Evolutionary conservation across 2,797 vertebrate genomes (phyloP).

Genomic region (Mormyrops boulengeri): DNA sequence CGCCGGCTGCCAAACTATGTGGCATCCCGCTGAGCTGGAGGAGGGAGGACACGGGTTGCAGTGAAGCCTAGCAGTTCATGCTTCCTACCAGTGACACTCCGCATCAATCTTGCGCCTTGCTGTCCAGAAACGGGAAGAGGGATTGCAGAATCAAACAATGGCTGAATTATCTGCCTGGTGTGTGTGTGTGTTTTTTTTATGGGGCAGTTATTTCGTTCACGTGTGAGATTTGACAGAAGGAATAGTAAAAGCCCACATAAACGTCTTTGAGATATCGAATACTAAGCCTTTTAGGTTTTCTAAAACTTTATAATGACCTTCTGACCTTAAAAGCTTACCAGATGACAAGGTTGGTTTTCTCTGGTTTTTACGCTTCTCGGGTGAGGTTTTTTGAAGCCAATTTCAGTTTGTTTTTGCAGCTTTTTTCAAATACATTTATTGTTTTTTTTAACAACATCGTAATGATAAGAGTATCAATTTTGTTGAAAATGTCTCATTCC

Average conservation of each 20-base stretch:
- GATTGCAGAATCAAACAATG: constrained; percentile 64
- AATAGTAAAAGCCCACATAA: constrained; percentile 25
- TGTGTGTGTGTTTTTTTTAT: constrained; percentile 40
- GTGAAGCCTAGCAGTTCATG: constrained; percentile 77
- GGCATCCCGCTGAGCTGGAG: constrained; percentile 73
- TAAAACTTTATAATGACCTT: background rate
- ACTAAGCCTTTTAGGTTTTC: constrained; percentile 14
- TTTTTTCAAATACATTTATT: background rate
- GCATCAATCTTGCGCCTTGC: constrained; percentile 83
- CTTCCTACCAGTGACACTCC: constrained; percentile 84
- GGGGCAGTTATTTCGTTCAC: constrained; percentile 46
- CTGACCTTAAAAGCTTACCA: constrained; percentile 5
- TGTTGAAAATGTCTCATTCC: background rate
- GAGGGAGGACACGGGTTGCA: constrained; percentile 78
- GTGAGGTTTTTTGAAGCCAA: background rate
- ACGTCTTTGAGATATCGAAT: constrained; percentile 25
- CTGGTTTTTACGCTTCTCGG: background rate
- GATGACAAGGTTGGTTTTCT: background rate
- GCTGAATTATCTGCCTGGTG: constrained; percentile 62
- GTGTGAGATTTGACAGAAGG: constrained; percentile 38
- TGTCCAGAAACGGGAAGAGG: constrained; percentile 54
- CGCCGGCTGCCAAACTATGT: constrained; percentile 78
- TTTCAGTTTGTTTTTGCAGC: background rate
- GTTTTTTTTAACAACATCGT: background rate
- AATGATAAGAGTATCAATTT: background rate